phyloP scores from a whole-genome alignment of 2,797 vertebrate genomes.

The Merluccius polli region DNA sequence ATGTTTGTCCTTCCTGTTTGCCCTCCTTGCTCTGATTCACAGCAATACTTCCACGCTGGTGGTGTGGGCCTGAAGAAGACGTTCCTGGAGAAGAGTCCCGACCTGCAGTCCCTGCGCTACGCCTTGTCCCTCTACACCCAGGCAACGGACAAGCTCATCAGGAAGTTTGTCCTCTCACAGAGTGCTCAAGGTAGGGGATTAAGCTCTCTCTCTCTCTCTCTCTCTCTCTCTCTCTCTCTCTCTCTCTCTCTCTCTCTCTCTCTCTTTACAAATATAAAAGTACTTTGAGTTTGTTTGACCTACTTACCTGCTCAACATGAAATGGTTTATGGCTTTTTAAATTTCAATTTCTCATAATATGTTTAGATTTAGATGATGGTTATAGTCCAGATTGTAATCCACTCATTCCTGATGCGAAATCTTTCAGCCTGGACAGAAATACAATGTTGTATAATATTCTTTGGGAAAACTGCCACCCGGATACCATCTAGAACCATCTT shows the following conservation, averaged over 20 bases:
- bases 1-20: background rate
- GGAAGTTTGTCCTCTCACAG: constrained; percentile 95
- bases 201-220: background rate
- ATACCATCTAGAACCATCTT: background rate
- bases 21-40: constrained; percentile 14
- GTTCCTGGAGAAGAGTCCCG: constrained; percentile 95
- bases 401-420: background rate
- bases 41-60: constrained; percentile 98
- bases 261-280: background rate
- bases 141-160: constrained; percentile 96
- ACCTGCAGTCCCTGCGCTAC: constrained; percentile 92
- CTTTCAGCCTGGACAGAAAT: background rate
- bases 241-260: background rate
- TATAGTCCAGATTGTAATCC: background rate
- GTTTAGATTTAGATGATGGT: background rate
- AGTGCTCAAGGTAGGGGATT: constrained; percentile 79
- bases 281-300: background rate
- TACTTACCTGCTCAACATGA: background rate
- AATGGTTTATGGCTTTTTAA: background rate
- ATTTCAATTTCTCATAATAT: background rate
- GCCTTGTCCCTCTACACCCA: constrained; percentile 96
- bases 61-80: constrained; percentile 97
- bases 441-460: background rate
- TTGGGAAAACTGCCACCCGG: background rate
- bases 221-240: background rate